These are phyloP conservation scores for Napeogenes inachia DNA, from an alignment of 2,888 invertebrate genomes.

Conservation along the genomic window DNA sequence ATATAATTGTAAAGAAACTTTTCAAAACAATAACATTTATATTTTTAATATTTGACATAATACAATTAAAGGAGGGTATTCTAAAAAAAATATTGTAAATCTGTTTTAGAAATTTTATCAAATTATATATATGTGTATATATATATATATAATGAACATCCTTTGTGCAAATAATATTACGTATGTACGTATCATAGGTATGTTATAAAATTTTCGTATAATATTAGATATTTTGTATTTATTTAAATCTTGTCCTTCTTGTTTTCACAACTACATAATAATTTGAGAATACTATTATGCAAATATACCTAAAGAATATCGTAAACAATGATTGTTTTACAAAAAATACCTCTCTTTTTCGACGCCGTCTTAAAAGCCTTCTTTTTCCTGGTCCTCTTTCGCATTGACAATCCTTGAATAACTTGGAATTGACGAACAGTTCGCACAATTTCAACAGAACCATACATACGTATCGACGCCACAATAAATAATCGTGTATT, in stretches of 20 bases:
- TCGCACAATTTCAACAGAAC: slow-evolving; percentile 61
- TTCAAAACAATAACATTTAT: slow-evolving; percentile 18
- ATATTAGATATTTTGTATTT: too few relatives aligned
- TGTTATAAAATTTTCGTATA: too few relatives aligned
- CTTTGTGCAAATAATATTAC: too few relatives aligned
- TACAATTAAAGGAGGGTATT: too few relatives aligned
- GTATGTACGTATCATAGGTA: too few relatives aligned
- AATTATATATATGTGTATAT: too few relatives aligned
- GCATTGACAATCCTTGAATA: slow-evolving; percentile 71
- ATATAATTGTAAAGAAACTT: slow-evolving; percentile 15
- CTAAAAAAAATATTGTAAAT: too few relatives aligned
- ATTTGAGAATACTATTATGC: background rate
- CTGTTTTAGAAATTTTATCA: too few relatives aligned
- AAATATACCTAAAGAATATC: too few relatives aligned
- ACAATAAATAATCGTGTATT: background rate
- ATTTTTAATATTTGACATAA: too few relatives aligned
- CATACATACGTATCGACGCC: slow-evolving; percentile 42
- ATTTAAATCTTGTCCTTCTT: too few relatives aligned
- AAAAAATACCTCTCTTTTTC: slow-evolving; percentile 48
- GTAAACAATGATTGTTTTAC: background rate
- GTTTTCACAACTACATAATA: slow-evolving; percentile 5
- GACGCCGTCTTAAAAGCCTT: slow-evolving; percentile 55
- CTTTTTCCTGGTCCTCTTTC: slow-evolving; percentile 75
- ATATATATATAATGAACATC: too few relatives aligned
- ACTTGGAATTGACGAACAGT: slow-evolving; percentile 65